A percentile compares a stretch with the other conserved stretches of the same genome.
These are phyloP conservation scores for Phasia obesa DNA, from an alignment of 2,888 invertebrate genomes.

Conservation along the genomic window DNA sequence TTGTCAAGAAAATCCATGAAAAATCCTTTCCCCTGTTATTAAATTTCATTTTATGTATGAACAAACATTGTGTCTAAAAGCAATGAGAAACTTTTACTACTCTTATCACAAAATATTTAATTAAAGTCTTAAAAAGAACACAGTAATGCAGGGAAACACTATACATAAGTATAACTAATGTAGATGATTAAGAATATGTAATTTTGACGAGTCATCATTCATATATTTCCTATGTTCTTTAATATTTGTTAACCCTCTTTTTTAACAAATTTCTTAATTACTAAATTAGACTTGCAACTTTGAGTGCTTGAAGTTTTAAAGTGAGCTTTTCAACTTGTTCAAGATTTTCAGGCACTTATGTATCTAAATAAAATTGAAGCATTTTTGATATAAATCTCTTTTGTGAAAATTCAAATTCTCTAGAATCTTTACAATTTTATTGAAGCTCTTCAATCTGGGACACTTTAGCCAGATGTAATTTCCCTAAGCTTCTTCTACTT, in stretches of 20 bases:
- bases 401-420: conserved; percentile 9
- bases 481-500: not conserved
- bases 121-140: too few relatives aligned
- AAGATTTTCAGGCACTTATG: not conserved
- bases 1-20: too few relatives aligned
- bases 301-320: not conserved
- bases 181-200: too few relatives aligned
- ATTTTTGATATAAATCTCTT: conserved; percentile 38
- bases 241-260: not conserved
- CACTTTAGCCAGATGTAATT: not conserved
- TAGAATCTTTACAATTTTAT: conserved; percentile 30
- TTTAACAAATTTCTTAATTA: not conserved
- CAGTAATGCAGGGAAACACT: too few relatives aligned
- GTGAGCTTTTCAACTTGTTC: not conserved
- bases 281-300: not conserved
- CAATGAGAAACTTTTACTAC: too few relatives aligned
- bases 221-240: too few relatives aligned
- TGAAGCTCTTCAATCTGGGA: conserved; percentile 26
- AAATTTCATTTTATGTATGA: too few relatives aligned
- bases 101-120: too few relatives aligned
- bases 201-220: too few relatives aligned
- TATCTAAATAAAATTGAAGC: conserved; percentile 23
- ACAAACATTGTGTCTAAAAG: too few relatives aligned
- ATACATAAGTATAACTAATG: too few relatives aligned
- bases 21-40: too few relatives aligned